phyloP scores from a whole-genome alignment of 2,797 vertebrate species.

The Pseudocheirus occidentalis region DNA sequence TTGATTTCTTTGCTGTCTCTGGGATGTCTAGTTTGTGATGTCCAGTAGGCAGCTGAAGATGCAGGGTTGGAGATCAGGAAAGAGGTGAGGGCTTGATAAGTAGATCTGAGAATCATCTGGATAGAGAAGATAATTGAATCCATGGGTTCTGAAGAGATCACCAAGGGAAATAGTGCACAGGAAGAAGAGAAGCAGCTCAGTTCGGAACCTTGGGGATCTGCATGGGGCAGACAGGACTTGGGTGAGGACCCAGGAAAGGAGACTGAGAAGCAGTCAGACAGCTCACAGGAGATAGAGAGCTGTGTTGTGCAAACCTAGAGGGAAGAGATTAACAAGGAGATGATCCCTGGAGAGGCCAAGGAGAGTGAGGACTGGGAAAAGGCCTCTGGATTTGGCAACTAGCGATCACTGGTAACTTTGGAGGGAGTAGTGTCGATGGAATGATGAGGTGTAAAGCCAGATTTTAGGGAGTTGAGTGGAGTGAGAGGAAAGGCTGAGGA shows the following conservation, averaged over 20 bases:
- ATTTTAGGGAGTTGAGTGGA: not conserved
- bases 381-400: not conserved
- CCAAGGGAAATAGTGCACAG: too few species aligned
- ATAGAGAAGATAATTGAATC: too few species aligned
- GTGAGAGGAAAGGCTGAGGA: not conserved
- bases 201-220: too few species aligned
- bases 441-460: not conserved
- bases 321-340: not conserved
- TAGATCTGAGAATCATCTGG: not conserved
- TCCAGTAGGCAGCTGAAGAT: not conserved
- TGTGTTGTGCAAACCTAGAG: rapidly evolving
- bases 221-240: not conserved
- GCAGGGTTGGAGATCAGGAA: not conserved
- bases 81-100: not conserved
- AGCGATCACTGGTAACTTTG: too few species aligned
- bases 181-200: too few species aligned
- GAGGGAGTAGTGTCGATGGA: not conserved
- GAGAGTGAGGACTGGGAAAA: not conserved
- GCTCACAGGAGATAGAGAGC: not conserved
- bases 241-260: not conserved
- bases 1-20: not conserved
- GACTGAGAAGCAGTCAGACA: not conserved
- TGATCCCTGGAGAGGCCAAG: not conserved
- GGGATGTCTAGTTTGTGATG: not conserved
- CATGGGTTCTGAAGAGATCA: too few species aligned